A percentile compares a stretch with the other conserved stretches of the same genome.
These are phyloP conservation scores for Zaprionus gabonicus DNA, from an alignment of 1,140 invertebrate genomes.

Conservation along the genomic window DNA sequence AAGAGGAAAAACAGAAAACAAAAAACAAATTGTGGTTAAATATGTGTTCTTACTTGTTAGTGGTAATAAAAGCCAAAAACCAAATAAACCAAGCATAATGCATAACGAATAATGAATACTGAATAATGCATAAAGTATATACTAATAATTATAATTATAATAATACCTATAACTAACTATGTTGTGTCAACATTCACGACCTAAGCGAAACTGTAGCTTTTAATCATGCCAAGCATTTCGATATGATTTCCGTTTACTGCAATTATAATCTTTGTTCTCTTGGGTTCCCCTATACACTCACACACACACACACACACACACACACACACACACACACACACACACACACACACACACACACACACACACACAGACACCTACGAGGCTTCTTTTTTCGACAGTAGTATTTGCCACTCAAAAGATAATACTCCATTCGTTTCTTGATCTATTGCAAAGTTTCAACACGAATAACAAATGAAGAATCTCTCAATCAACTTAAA, in stretches of 20 bases:
- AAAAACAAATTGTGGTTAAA: slow-evolving; percentile 82
- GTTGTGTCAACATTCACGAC: slow-evolving; percentile 47
- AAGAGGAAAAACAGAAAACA: slow-evolving; percentile 44
- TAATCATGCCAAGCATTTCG: slow-evolving; percentile 79
- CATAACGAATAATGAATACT: slow-evolving; percentile 17
- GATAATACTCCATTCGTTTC: slow-evolving; percentile 27
- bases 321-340: slow-evolving; percentile 25
- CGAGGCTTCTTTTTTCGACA: slow-evolving; percentile 11
- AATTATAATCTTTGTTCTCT: slow-evolving; percentile 33
- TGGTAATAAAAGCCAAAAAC: slow-evolving; percentile 76
- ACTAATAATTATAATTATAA: slow-evolving; percentile 45
- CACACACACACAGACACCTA: slow-evolving; percentile 25
- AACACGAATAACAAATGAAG: slow-evolving; percentile 22
- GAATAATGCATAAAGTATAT: slow-evolving; percentile 40
- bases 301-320: slow-evolving; percentile 32
- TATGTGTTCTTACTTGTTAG: slow-evolving; percentile 84
- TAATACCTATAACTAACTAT: slow-evolving; percentile 25
- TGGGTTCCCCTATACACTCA: slow-evolving; percentile 35
- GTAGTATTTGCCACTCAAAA: slow-evolving; percentile 24
- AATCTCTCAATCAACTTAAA: slow-evolving; percentile 25
- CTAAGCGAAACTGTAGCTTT: slow-evolving; percentile 65
- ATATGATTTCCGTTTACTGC: slow-evolving; percentile 52
- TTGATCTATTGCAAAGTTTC: slow-evolving; percentile 21
- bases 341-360: slow-evolving; percentile 20
- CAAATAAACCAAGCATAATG: slow-evolving; percentile 47